Evolutionary conservation across 2,797 vertebrate species (phyloP).

Genomic region (Dicrostonyx torquatus): DNA sequence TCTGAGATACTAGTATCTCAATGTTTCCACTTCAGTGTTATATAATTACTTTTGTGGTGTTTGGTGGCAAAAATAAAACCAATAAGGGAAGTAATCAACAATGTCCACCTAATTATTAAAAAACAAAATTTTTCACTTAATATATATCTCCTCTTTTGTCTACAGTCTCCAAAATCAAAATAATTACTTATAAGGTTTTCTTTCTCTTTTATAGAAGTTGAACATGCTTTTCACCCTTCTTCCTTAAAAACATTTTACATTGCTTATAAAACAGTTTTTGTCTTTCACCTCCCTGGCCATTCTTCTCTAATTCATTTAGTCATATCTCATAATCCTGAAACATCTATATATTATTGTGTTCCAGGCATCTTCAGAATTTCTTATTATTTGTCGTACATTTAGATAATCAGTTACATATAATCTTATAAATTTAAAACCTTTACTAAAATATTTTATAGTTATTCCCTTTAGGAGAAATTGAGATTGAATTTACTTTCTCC

Average conservation of each 20-base stretch:
- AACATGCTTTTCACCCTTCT: background rate
- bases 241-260: background rate
- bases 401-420: background rate
- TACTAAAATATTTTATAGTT: conserved; percentile 28
- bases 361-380: background rate
- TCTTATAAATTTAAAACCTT: background rate
- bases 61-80: background rate
- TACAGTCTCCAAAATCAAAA: background rate
- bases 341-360: background rate
- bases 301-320: background rate
- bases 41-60: background rate
- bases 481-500: conserved; percentile 18
- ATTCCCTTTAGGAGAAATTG: background rate
- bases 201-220: background rate
- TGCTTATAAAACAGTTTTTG: background rate
- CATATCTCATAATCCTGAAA: background rate
- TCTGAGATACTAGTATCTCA: background rate
- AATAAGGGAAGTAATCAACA: background rate
- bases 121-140: background rate
- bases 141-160: background rate
- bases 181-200: background rate
- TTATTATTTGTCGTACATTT: background rate
- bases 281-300: background rate
- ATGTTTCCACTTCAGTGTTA: background rate
- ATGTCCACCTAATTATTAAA: background rate